These are phyloP conservation scores for Cyaniris semiargus DNA, from an alignment of 2,888 invertebrate genomes.

Conservation along the genomic window DNA sequence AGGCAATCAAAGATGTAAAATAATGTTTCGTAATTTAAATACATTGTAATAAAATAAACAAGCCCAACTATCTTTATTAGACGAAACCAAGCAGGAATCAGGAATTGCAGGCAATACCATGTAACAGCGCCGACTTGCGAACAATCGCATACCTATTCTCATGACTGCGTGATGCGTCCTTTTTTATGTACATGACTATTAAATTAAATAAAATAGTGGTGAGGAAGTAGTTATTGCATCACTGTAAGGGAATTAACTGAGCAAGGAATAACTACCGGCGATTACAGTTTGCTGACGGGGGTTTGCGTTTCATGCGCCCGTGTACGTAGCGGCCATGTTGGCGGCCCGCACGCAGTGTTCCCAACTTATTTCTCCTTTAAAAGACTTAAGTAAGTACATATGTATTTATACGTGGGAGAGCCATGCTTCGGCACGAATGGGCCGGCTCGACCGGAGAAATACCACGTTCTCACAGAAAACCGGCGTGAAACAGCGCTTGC, in stretches of 20 bases:
- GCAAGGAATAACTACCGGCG: slow-evolving; percentile 54
- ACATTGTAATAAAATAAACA: not conserved
- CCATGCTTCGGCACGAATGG: too few species aligned
- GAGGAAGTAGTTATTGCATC: slow-evolving; percentile 68
- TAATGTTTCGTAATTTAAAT: not conserved
- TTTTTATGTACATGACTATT: not conserved
- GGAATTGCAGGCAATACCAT: not conserved
- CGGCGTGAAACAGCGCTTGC: too few species aligned
- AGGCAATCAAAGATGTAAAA: not conserved
- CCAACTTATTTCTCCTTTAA: not conserved
- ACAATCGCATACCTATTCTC: not conserved
- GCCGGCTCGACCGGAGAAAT: too few species aligned
- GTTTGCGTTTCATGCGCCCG: slow-evolving; percentile 40
- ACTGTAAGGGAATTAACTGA: slow-evolving; percentile 62
- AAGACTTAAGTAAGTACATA: not conserved
- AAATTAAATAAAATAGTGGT: slow-evolving; percentile 34
- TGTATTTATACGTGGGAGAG: too few species aligned
- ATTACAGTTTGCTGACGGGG: slow-evolving; percentile 46
- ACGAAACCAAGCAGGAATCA: not conserved
- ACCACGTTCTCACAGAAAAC: too few species aligned
- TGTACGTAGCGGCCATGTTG: slow-evolving; percentile 49
- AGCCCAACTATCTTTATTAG: not conserved
- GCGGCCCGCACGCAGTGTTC: slow-evolving; percentile 41
- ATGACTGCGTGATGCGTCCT: not conserved
- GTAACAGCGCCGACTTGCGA: not conserved